phyloP scores from a whole-genome alignment of 2,888 invertebrate genomes.

The Polydrusus cervinus region DNA sequence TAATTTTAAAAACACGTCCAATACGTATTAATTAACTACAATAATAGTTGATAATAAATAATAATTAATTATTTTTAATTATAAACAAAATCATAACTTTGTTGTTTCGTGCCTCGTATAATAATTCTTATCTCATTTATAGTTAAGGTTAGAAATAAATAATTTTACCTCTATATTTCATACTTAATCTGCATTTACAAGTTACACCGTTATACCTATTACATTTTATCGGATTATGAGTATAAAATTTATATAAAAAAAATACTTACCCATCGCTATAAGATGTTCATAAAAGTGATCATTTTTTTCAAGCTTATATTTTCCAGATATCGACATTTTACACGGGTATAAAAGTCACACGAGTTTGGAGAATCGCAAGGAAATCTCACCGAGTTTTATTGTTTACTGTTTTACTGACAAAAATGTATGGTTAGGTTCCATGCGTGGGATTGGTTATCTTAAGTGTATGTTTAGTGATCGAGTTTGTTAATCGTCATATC shows the following conservation, averaged over 20 bases:
- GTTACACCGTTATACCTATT: too few relatives aligned
- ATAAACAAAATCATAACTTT: not conserved
- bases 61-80: too few relatives aligned
- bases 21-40: too few relatives aligned
- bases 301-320: constrained; percentile 58
- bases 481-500: constrained; percentile 13
- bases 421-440: not conserved
- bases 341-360: constrained; percentile 23
- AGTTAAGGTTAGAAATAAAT: not conserved
- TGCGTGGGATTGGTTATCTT: constrained; percentile 21
- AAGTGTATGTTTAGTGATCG: constrained; percentile 13
- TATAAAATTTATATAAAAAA: not conserved
- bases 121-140: not conserved
- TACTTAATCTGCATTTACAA: too few relatives aligned
- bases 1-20: too few relatives aligned
- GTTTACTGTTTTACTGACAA: constrained; percentile 22
- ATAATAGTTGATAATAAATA: too few relatives aligned
- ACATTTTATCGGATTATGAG: not conserved
- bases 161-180: too few relatives aligned
- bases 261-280: constrained; percentile 58
- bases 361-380: not conserved
- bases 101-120: not conserved
- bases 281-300: constrained; percentile 60
- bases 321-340: constrained; percentile 55
- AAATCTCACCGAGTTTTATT: not conserved